Evolutionary conservation across 2,797 vertebrate species (phyloP), one percentile per base, ranked within the genome.

Genomic region (Antrozous pallidus): DNA sequence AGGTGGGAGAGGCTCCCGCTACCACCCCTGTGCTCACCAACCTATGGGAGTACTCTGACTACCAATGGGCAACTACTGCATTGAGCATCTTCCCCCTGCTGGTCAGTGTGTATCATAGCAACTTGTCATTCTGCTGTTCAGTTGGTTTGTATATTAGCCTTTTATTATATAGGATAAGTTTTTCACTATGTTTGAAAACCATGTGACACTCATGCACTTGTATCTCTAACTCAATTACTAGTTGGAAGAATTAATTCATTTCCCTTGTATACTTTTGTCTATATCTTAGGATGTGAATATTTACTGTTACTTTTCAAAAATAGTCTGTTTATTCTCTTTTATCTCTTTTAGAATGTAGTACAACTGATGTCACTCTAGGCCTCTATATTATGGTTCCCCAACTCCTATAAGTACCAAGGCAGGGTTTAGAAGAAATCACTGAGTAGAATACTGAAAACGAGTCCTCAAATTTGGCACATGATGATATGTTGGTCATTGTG

Each of bases 171-270:
- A 5, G 42, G 45, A 2, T 33, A 79, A 51, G 0, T 18, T 40
- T 79, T 63, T 80, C 9, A 58, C 13, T 16, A 73, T 22, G n/a
- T 79, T 75, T 91, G 65, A 67, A 38, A 91, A 33, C 20, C 24
- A 42, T 12, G 4, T 51, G 63, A 69, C 16, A 49, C 2, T 4
- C 4, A 31, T 31, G 11, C 0, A 42, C n/a, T 81, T 33, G 26
- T 79, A 61, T 85, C 31, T 45, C n/a, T 42, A 31, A 36, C 8
- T 20, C 28, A 36, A 5, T 8, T 54, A 8, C 38, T 14, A n/a
- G n/a, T 69, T 83, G 45, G 16, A 17, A 47, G 40, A 80, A 87
- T 18, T 80, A 78, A 61, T 83, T 80, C 18, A 75, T 94, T 83
- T 75, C 56, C 9, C 93, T 63, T 90, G 6, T 74, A 17, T 61